Evolutionary conservation across 92 coral and sea anemone species (phyloP), one percentile per base, ranked within the genome.

Genomic region (Epizoanthus fatuus): DNA sequence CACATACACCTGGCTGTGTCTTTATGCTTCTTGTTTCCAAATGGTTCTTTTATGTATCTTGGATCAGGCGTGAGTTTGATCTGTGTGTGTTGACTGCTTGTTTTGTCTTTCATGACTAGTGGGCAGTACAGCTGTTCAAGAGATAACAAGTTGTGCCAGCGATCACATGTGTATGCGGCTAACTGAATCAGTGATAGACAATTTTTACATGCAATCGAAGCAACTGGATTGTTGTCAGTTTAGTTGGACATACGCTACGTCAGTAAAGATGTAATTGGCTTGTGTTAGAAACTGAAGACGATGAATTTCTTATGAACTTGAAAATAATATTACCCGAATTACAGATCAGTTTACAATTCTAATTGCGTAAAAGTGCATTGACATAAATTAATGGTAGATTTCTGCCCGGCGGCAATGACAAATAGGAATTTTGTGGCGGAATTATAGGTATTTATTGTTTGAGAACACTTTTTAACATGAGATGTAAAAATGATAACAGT

Each of bases 41-140:
- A 0, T 47, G 53, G 12, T 7, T 47, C 12, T 47, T 0, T 2
- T 47, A 5, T 47, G 10, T 49, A 1, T 49, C 53, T 49, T 7
- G 53, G 14, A 49, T 49, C 53, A 49, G 53, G 53, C 53, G 53
- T 10, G 53, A 49, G 35, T 49, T 49, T 49, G 53, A 12, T 49
- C 13, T 49, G 53, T 49, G 53, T 40, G 58, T 75, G 82, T 77
- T 77, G 82, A 77, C 53, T 60, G 69, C 15, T 59, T 77, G 70
- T 77, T 77, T 77, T 77, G 70, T 77, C 82, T 77, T 59, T 59
- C 82, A 77, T 77, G 70, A 69, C 70, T 69, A 77, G 82, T 77
- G 54, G 69, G 44, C 69, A 45, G 82, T 77, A 77, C 82, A 60
- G 68, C 82, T 77, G 70, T 77, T 77, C 82, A 77, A 77, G 82